Evolutionary conservation across 2,888 invertebrate species (phyloP), one percentile per base, ranked within the genome.

Genomic region (Eupithecia pulchellata): DNA sequence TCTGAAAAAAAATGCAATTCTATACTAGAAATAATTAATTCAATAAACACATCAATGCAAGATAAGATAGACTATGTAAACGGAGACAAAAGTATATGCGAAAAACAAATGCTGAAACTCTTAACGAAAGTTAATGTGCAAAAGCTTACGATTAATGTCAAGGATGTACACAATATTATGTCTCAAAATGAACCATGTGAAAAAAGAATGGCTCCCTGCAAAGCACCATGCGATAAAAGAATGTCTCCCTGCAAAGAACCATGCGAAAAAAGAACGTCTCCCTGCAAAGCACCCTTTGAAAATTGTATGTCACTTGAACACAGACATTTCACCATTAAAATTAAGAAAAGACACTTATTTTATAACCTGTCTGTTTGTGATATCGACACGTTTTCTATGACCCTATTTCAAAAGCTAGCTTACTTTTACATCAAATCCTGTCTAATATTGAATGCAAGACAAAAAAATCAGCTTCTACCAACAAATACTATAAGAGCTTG

Each of bases 401-500:
- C 68, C n/a, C 68, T 77, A 57, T 72, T 80, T 60, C 72, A 68
- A 65, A 71, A 30, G 29, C 55, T 75, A 32, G 52, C 72, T 11
- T 66, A 32, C 9, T 65, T 77, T 66, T 71, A 68, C 25, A 71
- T 65, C n/a, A 69, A 57, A 4, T 62, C 42, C n/a, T 68, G 42
- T 32, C 29, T 67, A 27, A 66, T 36, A 11, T 29, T 55, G 20
- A 52, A 67, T 17, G 39, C 61, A 42, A 57, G 42, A 11, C 29
- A 32, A 30, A 71, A 75, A 42, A 66, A 58, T 1, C 74, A 72
- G 9, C 75, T 73, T 27, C 71, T 71, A 30, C 73, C 77, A 20
- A 73, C 79, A 9, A 66, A 76, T 32, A 72, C 34, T 39, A 66
- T 73, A 32, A 66, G 74, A 20, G 75, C 77, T 55, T 87, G 87